These are phyloP conservation scores for Clanis bilineata DNA, from an alignment of 2,888 invertebrate genomes.

Conservation along the genomic window DNA sequence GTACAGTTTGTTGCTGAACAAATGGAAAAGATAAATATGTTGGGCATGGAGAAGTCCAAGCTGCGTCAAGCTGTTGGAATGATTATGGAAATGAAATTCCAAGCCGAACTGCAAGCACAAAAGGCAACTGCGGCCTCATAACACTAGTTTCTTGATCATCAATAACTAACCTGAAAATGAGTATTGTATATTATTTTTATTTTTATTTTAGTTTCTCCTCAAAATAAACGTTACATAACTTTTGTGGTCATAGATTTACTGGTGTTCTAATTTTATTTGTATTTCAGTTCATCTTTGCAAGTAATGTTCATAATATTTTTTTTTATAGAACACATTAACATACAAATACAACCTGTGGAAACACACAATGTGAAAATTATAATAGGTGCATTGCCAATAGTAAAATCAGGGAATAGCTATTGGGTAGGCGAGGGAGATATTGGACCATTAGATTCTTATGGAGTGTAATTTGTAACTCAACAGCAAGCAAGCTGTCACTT, in stretches of 20 bases:
- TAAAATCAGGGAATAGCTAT: too few species aligned
- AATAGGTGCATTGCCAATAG: too few species aligned
- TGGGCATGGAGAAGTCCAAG: constrained; percentile 92
- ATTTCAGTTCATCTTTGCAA: too few species aligned
- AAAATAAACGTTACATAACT: constrained; percentile 7
- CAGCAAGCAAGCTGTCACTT: too few species aligned
- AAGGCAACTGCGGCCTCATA: constrained; percentile 60
- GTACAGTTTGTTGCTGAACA: constrained; percentile 95
- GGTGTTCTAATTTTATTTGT: background rate
- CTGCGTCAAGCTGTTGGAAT: constrained; percentile 90
- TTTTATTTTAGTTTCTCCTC: constrained; percentile 9
- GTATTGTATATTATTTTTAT: background rate
- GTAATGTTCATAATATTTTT: too few species aligned
- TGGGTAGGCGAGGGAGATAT: too few species aligned
- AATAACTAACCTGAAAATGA: background rate
- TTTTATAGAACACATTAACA: too few species aligned
- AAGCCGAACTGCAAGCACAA: constrained; percentile 73
- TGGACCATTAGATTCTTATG: too few species aligned
- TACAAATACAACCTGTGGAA: too few species aligned
- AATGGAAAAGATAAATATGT: constrained; percentile 94
- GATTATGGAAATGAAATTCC: constrained; percentile 89
- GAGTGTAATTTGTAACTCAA: too few species aligned
- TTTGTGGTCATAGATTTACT: background rate
- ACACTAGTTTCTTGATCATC: constrained; percentile 30
- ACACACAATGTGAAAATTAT: too few species aligned